These are phyloP conservation scores for Uria aalge DNA, from an alignment of 2,113 vertebrate species.

Conservation along the genomic window DNA sequence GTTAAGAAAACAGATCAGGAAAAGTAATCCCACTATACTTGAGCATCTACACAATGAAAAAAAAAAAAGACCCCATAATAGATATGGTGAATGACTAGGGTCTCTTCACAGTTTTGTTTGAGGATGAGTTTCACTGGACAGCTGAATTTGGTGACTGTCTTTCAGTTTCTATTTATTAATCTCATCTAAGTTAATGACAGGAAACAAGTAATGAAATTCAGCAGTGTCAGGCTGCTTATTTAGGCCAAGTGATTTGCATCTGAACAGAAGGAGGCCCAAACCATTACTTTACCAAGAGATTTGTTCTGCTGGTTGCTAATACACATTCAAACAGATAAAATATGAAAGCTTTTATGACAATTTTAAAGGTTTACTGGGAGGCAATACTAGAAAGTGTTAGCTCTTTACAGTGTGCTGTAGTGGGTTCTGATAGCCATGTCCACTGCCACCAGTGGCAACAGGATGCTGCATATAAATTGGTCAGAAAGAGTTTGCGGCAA, in stretches of 20 bases:
- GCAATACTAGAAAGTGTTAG: neutral
- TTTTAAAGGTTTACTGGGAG: neutral
- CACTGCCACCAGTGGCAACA: neutral
- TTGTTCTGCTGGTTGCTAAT: neutral
- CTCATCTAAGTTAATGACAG: slow-evolving; percentile 31
- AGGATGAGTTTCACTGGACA: neutral
- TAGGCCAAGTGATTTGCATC: neutral
- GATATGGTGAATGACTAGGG: neutral
- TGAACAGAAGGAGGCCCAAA: neutral
- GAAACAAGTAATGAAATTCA: slow-evolving; percentile 45
- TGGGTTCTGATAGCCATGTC: neutral
- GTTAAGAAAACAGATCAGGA: neutral
- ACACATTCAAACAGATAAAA: neutral
- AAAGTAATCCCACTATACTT: neutral
- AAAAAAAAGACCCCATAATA: neutral
- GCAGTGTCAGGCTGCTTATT: neutral
- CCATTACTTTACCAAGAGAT: neutral
- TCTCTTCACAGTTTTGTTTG: neutral
- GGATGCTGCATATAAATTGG: neutral
- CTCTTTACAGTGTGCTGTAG: neutral
- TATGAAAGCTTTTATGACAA: neutral
- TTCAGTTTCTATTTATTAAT: slow-evolving; percentile 17
- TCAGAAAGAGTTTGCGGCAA: neutral
- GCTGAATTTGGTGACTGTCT: neutral
- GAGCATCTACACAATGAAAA: neutral